Base-by-base conservation (phyloP, 2,888 invertebrate species). In the Hirtodrosophila cameraria region DNA sequence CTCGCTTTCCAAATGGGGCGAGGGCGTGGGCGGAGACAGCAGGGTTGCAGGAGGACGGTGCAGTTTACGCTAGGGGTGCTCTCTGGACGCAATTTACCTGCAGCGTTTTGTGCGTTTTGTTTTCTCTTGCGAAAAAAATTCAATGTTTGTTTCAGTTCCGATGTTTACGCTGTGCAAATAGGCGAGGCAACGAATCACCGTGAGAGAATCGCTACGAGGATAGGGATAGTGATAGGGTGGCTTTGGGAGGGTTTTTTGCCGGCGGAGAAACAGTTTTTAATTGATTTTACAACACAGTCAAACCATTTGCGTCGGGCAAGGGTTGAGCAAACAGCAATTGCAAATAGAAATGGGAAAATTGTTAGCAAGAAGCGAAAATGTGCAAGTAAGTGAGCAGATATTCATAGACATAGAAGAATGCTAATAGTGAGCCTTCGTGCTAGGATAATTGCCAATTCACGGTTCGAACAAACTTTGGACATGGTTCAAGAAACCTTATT, bases 241-340 rank as follows among this genome's bases (percentile, higher is more conserved):
- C 3, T 2, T 5, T n/a, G 16, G 41, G 27, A 9, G 15, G 6
- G 20, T 16, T 1, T 11, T n/a, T 27, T 27, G 3, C 25, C 9
- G 4, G 52, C 25, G 16, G 7, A 27, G 57, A 60, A 63, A 31
- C 53, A 23, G 45, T 70, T 79, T 77, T 67, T 67, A 77, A 80
- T 77, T 77, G 70, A 80, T 77, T 80, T 77, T 76, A 58, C 45
- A 57, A 54, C 65, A 78, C 53, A 60, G 49, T 50, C 48, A 65
- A 70, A 54, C 33, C 42, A 49, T 52, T 39, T 53, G 72, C 55
- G 52, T 50, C 15, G 42, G 25, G 39, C 59, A 35, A 50, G 33
- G 50, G 36, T 42, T 57, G 43, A 39, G 42, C 41, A 55, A 64
- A 59, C 54, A 25, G 54, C 28, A 67, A 67, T 63, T 46, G 41